A percentile compares a stretch with the other conserved stretches of the same genome.
Evolutionary conservation across 2,113 vertebrate species (phyloP).

Genomic region (Sclerurus mexicanus): DNA sequence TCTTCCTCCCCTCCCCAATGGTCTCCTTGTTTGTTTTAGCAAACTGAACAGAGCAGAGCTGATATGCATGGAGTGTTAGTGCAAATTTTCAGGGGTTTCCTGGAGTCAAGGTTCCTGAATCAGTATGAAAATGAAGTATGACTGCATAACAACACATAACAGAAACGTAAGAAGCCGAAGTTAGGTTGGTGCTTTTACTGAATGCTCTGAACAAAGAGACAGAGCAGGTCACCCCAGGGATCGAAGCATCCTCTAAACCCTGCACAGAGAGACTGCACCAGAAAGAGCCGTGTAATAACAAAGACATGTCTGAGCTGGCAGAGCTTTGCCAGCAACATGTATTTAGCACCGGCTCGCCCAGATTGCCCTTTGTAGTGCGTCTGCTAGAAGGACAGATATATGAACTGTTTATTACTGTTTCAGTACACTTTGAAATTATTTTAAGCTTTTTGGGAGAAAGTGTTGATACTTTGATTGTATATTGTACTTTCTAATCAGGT

Average conservation of each 20-base stretch:
- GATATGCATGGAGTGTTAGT: background rate
- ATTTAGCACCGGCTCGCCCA: background rate
- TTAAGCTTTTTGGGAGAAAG: slow-evolving; percentile 10
- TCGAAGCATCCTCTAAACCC: fast-evolving
- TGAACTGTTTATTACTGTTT: slow-evolving; percentile 19
- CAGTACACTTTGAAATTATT: background rate
- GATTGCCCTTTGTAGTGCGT: background rate
- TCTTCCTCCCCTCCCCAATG: background rate
- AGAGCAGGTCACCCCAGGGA: background rate
- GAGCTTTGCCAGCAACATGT: background rate
- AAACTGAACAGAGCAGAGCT: background rate
- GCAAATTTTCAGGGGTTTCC: background rate
- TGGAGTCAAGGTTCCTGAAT: background rate
- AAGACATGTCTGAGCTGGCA: background rate
- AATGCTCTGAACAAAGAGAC: background rate
- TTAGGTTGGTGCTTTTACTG: background rate
- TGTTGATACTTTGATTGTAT: slow-evolving; percentile 39
- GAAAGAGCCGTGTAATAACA: background rate
- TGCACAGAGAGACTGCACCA: background rate
- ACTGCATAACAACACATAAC: background rate
- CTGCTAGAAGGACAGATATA: slow-evolving; percentile 31
- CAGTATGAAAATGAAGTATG: background rate
- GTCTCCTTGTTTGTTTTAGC: background rate
- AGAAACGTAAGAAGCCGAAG: background rate
- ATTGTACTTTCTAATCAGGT: slow-evolving; percentile 63